These are phyloP conservation scores for Drosophila insularis DNA, from an alignment of 1,140 invertebrate species.

Conservation along the genomic window DNA sequence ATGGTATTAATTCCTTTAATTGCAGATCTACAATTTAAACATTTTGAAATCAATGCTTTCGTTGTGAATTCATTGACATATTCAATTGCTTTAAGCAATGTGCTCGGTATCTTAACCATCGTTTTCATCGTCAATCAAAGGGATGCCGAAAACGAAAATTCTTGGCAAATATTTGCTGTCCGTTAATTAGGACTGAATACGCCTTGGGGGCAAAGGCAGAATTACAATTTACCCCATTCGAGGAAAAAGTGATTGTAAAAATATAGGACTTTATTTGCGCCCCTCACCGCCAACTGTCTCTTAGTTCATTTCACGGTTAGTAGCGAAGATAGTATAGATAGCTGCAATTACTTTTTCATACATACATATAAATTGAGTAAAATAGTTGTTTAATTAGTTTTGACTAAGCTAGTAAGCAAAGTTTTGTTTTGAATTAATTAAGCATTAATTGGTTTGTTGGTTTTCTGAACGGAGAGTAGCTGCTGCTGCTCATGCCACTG, in stretches of 20 bases:
- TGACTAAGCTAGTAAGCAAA: slow-evolving; percentile 10
- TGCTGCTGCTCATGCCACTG: neutral
- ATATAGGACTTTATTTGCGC: neutral
- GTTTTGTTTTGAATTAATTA: slow-evolving; percentile 45
- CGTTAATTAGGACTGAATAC: slow-evolving; percentile 26
- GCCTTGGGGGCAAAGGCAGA: slow-evolving; percentile 19
- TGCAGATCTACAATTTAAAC: too few relatives aligned
- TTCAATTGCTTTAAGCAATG: neutral
- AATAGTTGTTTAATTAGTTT: slow-evolving; percentile 42
- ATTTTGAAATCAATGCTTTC: neutral
- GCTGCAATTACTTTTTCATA: neutral
- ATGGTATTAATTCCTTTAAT: too few relatives aligned
- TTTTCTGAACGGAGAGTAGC: neutral
- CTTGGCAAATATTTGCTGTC: slow-evolving; percentile 37
- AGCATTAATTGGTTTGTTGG: slow-evolving; percentile 10
- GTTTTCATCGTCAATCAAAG: neutral
- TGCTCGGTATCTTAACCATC: neutral
- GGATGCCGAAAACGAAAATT: neutral
- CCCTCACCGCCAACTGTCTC: neutral
- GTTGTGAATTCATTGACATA: neutral
- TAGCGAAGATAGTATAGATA: neutral
- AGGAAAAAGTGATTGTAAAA: neutral
- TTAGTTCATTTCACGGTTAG: neutral
- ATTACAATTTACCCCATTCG: slow-evolving; percentile 25
- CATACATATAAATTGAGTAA: neutral